phyloP scores from a whole-genome alignment of 2,888 invertebrate genomes.

The Sisyra terminalis region DNA sequence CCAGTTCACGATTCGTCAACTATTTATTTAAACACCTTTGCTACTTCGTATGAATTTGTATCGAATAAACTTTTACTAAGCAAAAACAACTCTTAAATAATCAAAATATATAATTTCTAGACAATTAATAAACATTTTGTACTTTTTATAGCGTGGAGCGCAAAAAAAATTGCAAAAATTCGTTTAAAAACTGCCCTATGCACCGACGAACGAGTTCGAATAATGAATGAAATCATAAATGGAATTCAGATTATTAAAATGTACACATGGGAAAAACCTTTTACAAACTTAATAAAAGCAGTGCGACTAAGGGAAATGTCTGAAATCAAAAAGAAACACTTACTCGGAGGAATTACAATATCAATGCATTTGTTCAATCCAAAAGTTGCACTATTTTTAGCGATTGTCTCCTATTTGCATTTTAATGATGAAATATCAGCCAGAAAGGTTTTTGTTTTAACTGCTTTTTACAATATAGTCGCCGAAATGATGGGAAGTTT shows the following conservation, averaged over 20 bases:
- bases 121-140: background rate
- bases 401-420: constrained; percentile 55
- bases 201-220: constrained; percentile 47
- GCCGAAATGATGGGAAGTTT: constrained; percentile 38
- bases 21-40: too few relatives aligned
- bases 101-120: background rate
- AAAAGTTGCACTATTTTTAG: constrained; percentile 61
- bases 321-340: background rate
- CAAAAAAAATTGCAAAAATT: constrained; percentile 13
- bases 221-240: constrained; percentile 58
- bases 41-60: too few relatives aligned
- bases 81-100: too few relatives aligned
- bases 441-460: constrained; percentile 27
- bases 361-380: constrained; percentile 49
- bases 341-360: background rate
- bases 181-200: constrained; percentile 28
- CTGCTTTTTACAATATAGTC: constrained; percentile 31
- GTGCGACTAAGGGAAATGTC: background rate
- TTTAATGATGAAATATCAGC: constrained; percentile 43
- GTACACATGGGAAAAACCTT: constrained; percentile 63
- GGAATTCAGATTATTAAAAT: constrained; percentile 64
- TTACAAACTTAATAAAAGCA: constrained; percentile 28
- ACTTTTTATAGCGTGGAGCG: constrained; percentile 15
- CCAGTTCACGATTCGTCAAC: background rate
- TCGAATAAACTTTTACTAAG: too few relatives aligned